phyloP scores from a whole-genome alignment of 1,140 invertebrate species.

The Drosophila virilis region DNA sequence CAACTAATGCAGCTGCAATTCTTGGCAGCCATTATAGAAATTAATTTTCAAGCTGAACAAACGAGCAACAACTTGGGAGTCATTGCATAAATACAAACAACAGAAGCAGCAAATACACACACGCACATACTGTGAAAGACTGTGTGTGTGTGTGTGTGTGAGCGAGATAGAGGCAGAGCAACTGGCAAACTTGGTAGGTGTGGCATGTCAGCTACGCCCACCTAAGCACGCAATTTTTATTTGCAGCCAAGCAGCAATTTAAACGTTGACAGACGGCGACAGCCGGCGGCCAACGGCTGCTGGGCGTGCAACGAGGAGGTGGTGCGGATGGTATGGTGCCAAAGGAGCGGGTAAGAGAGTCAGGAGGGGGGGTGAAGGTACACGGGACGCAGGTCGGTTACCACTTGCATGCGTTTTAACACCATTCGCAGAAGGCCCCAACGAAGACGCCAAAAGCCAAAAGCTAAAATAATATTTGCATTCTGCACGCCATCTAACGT shows the following conservation, averaged over 20 bases:
- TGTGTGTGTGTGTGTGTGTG: background rate
- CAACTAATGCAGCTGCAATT: constrained; percentile 73
- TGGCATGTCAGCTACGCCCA: constrained; percentile 81
- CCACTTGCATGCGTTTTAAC: constrained; percentile 78
- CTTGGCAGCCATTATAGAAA: constrained; percentile 82
- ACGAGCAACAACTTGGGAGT: constrained; percentile 82
- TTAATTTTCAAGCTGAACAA: constrained; percentile 83
- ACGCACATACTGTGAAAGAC: constrained; percentile 2
- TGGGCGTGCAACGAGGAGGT: constrained; percentile 20
- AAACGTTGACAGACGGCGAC: constrained; percentile 75
- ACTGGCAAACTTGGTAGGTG: constrained; percentile 65
- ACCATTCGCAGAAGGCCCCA: constrained; percentile 68
- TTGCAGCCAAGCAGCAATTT: constrained; percentile 72
- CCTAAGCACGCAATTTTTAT: constrained; percentile 78
- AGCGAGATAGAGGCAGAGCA: constrained; percentile 11
- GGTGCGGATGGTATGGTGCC: background rate
- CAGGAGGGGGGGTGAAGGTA: background rate
- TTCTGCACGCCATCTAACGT: constrained; percentile 81
- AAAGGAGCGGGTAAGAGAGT: background rate
- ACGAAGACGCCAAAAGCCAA: constrained; percentile 63
- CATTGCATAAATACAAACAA: constrained; percentile 75
- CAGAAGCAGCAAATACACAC: constrained; percentile 36
- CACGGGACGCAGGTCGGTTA: background rate
- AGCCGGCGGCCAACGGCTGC: constrained; percentile 47
- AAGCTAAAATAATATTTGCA: constrained; percentile 82